Conservation (phyloP, 2,113 vertebrate species). For the Pteropus alecto region DNA sequence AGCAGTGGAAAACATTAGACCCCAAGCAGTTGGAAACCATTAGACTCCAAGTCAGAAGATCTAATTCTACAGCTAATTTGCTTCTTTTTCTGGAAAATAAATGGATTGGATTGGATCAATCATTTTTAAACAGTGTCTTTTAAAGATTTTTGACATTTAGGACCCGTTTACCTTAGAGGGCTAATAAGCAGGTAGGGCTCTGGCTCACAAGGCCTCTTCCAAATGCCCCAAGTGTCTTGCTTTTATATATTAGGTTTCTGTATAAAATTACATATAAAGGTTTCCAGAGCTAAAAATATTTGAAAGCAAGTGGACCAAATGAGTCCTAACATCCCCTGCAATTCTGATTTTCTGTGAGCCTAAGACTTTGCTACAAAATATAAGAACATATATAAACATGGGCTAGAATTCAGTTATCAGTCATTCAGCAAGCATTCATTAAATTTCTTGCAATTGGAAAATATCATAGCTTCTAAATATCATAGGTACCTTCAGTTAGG, state of each 20-base stretch:
- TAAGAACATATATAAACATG: background rate
- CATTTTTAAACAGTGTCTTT: background rate
- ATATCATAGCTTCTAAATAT: background rate
- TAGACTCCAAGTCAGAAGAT: background rate
- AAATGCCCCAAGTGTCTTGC: background rate
- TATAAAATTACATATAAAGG: background rate
- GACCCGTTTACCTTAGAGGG: background rate
- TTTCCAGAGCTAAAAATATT: background rate
- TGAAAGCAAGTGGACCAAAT: background rate
- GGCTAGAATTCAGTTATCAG: background rate
- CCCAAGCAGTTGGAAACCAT: background rate
- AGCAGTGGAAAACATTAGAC: background rate
- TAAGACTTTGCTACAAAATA: background rate
- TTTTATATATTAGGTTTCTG: background rate
- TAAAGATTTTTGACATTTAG: background rate
- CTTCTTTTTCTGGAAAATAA: background rate
- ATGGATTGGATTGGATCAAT: background rate
- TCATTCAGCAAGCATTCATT: background rate
- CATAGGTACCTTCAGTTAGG: background rate
- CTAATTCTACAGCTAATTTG: background rate
- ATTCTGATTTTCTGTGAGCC: background rate
- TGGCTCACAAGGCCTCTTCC: background rate
- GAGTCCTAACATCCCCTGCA: background rate
- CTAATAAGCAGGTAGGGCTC: background rate
- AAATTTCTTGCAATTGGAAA: background rate